These are phyloP conservation scores for Ochotona princeps DNA, from an alignment of 2,113 vertebrate genomes.

Conservation along the genomic window DNA sequence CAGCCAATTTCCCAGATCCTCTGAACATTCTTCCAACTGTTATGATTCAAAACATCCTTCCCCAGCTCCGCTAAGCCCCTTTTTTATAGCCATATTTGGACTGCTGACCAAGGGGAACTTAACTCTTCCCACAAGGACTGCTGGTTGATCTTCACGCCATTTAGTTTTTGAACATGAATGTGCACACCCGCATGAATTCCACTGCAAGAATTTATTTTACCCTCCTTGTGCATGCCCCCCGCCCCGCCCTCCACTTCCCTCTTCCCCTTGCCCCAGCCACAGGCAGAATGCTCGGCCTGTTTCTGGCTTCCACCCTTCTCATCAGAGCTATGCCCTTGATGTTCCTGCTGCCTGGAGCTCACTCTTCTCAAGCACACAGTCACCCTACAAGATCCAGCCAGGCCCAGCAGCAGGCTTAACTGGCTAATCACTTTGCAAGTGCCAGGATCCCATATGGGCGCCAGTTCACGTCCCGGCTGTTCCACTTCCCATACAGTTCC, in stretches of 20 bases:
- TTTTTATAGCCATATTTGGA: conserved; percentile 60
- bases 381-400: background rate
- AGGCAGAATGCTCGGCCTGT: background rate
- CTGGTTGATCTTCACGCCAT: background rate
- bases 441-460: too few relatives aligned
- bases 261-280: background rate
- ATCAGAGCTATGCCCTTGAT: background rate
- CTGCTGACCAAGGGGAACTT: conserved; percentile 2
- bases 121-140: background rate
- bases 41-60: conserved; percentile 45
- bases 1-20: background rate
- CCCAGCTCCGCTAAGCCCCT: conserved; percentile 11
- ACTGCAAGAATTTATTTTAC: background rate
- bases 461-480: too few relatives aligned
- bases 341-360: background rate
- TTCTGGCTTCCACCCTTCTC: too few relatives aligned
- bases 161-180: background rate
- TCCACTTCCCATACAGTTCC: too few relatives aligned
- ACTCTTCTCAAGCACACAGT: background rate
- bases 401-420: too few relatives aligned
- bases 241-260: background rate
- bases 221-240: background rate
- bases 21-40: background rate
- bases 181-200: conserved; percentile 13
- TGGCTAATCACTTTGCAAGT: too few relatives aligned